phyloP scores from a whole-genome alignment of 1,140 invertebrate genomes.

The Drosophila virilis region DNA sequence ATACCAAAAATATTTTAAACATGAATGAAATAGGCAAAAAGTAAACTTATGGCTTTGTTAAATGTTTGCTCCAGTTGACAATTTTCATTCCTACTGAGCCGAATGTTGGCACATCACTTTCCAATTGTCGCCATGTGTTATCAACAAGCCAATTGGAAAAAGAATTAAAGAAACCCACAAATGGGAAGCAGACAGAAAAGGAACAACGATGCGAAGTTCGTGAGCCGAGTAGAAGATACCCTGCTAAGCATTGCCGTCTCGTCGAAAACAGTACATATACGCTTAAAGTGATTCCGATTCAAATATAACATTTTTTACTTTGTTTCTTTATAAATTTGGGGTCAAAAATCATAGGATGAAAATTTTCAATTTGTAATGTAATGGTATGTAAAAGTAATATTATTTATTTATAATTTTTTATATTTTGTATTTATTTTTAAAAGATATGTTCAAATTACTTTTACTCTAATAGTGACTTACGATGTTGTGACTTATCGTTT shows the following conservation, averaged over 20 bases:
- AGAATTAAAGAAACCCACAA: slow-evolving; percentile 52
- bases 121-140: slow-evolving; percentile 66
- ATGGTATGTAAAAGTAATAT: too few species aligned
- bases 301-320: too few species aligned
- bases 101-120: slow-evolving; percentile 62
- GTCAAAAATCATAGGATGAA: too few species aligned
- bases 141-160: slow-evolving; percentile 59
- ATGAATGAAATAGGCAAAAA: slow-evolving; percentile 17
- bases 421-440: too few species aligned
- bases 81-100: slow-evolving; percentile 50
- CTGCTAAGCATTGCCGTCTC: neutral
- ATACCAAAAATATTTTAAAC: neutral
- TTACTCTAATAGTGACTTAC: too few species aligned
- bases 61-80: slow-evolving; percentile 48
- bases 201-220: neutral
- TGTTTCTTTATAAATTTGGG: too few species aligned
- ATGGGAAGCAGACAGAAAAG: slow-evolving; percentile 42
- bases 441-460: too few species aligned
- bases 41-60: slow-evolving; percentile 26
- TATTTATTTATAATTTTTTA: too few species aligned
- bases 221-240: neutral
- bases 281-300: too few species aligned
- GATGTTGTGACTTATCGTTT: too few species aligned
- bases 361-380: too few species aligned
- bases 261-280: too few species aligned